These are phyloP conservation scores for Sylvicola fuscatus DNA, from an alignment of 2,888 invertebrate species.

Conservation along the genomic window DNA sequence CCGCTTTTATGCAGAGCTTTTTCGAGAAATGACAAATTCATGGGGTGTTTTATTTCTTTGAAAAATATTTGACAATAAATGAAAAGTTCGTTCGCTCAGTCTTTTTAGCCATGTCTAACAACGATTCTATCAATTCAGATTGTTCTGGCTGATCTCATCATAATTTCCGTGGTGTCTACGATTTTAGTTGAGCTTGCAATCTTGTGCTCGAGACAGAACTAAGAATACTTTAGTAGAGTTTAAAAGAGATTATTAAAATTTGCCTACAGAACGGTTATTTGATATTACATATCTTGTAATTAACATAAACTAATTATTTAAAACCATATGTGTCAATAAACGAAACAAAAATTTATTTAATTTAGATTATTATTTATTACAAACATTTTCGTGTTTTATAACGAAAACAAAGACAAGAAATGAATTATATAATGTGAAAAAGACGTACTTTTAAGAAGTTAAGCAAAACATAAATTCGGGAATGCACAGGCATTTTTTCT, in stretches of 20 bases:
- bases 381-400: too few species aligned
- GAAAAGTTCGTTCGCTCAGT: too few species aligned
- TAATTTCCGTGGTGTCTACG: conserved; percentile 14
- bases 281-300: too few species aligned
- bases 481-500: too few species aligned
- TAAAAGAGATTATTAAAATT: conserved; percentile 20
- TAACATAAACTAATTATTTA: too few species aligned
- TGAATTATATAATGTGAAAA: too few species aligned
- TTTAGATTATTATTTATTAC: too few species aligned
- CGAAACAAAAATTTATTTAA: too few species aligned
- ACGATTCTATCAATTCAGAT: conserved; percentile 9
- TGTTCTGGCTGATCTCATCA: conserved; percentile 16
- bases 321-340: too few species aligned
- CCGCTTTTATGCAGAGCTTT: conserved; percentile 12
- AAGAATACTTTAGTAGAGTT: conserved; percentile 21
- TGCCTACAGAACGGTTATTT: conserved; percentile 20
- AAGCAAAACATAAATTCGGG: too few species aligned
- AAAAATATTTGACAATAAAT: conserved; percentile 10
- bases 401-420: too few species aligned
- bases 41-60: conserved; percentile 17
- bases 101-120: not conserved
- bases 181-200: conserved; percentile 16
- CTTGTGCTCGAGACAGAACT: conserved; percentile 17
- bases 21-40: conserved; percentile 18
- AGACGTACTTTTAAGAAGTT: too few species aligned